Conservation (phyloP, 2,113 vertebrate species). For the Pedionomus torquatus region DNA sequence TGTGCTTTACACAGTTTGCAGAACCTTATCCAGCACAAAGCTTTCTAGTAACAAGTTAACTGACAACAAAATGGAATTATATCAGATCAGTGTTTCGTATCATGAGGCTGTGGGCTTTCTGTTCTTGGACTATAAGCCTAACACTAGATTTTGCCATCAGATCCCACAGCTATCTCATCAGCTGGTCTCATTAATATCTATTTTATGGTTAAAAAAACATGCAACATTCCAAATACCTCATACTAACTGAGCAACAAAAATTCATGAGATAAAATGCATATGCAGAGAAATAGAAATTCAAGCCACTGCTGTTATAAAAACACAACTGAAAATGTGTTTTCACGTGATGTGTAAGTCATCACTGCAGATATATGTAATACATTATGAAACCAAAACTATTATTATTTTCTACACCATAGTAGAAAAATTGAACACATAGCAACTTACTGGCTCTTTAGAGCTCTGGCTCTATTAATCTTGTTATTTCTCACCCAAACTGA, state of each 20-base stretch:
- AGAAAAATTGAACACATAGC: background rate
- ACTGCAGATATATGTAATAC: background rate
- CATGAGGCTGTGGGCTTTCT: background rate
- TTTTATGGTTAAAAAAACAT: background rate
- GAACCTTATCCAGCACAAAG: background rate
- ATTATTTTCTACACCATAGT: background rate
- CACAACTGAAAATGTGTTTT: background rate
- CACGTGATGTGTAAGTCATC: background rate
- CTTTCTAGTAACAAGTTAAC: background rate
- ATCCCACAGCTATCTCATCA: background rate
- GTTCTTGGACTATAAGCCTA: background rate
- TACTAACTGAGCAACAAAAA: background rate
- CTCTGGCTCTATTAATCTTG: background rate
- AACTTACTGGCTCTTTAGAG: background rate
- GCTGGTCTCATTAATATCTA: background rate
- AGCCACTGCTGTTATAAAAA: background rate
- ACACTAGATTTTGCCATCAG: background rate
- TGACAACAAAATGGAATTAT: background rate
- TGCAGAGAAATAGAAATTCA: background rate
- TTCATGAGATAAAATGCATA: background rate
- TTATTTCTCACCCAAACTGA: background rate
- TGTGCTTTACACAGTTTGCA: background rate
- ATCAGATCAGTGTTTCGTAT: background rate
- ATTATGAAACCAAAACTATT: background rate
- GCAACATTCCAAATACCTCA: background rate